Evolutionary conservation across 2,797 vertebrate species (phyloP).

Genomic region (Eptatretus atami): DNA sequence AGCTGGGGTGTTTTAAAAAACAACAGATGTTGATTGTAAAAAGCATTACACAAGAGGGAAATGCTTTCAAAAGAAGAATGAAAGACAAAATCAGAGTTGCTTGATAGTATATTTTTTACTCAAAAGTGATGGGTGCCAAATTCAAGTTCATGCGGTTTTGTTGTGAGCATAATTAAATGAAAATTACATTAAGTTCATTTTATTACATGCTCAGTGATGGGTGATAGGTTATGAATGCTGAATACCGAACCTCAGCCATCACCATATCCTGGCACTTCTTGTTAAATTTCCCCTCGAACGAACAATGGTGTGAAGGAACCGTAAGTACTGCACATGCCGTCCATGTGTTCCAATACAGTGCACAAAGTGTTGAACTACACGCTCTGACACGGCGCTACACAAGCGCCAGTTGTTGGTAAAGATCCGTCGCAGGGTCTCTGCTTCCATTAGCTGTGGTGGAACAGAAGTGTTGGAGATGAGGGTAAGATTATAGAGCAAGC

Average conservation of each 20-base stretch:
- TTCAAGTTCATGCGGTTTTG: no score
- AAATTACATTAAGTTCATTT: no score
- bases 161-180: no score
- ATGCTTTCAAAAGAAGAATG: no score
- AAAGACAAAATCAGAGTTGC: no score
- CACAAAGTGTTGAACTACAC: conserved; percentile 70
- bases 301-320: conserved; percentile 66
- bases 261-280: conserved; percentile 97
- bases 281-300: conserved; percentile 67
- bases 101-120: no score
- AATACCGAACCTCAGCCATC: conserved; percentile 55
- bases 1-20: no score
- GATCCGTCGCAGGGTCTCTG: conserved; percentile 63
- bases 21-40: no score
- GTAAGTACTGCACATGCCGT: conserved; percentile 50
- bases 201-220: no score
- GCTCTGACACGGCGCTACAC: conserved; percentile 71
- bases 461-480: conserved; percentile 2
- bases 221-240: neutral
- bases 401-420: conserved; percentile 77
- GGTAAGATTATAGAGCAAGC: neutral
- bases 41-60: no score
- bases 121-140: no score
- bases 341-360: conserved; percentile 77
- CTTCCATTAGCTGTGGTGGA: conserved; percentile 41